These are phyloP conservation scores for Subacronicta megacephala DNA, from an alignment of 2,888 invertebrate species.

Conservation along the genomic window DNA sequence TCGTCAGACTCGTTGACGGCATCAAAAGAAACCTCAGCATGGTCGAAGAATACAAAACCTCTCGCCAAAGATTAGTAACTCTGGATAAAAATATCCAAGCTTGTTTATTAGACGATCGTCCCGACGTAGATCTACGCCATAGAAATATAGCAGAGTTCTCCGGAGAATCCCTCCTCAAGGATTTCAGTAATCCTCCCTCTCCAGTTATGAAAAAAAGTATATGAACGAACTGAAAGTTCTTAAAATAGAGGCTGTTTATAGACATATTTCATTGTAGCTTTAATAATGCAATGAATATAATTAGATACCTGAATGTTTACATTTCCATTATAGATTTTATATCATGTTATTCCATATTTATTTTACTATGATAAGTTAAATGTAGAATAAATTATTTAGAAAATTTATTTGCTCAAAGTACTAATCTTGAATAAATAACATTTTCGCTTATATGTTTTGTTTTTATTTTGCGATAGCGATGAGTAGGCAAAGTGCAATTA, in stretches of 20 bases:
- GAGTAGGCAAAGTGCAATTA: slow-evolving; percentile 1
- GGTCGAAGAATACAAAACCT: slow-evolving; percentile 82
- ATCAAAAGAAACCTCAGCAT: slow-evolving; percentile 83
- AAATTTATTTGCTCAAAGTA: slow-evolving; percentile 86
- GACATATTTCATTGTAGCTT: slow-evolving; percentile 65
- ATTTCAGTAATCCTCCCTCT: slow-evolving; percentile 77
- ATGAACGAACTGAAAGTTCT: slow-evolving; percentile 62
- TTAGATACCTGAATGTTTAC: slow-evolving; percentile 86
- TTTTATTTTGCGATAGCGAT: slow-evolving; percentile 5
- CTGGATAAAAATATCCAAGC: slow-evolving; percentile 84
- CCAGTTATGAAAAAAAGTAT: slow-evolving; percentile 79
- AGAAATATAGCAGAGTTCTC: slow-evolving; percentile 67
- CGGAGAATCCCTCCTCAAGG: slow-evolving; percentile 56
- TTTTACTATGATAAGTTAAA: slow-evolving; percentile 82
- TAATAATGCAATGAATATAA: slow-evolving; percentile 71
- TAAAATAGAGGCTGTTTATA: slow-evolving; percentile 73
- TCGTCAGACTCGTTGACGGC: slow-evolving; percentile 84
- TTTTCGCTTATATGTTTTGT: slow-evolving; percentile 64
- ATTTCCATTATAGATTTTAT: slow-evolving; percentile 89
- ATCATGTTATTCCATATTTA: slow-evolving; percentile 87
- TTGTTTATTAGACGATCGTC: slow-evolving; percentile 76
- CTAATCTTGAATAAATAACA: slow-evolving; percentile 78
- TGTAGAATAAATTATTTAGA: slow-evolving; percentile 81
- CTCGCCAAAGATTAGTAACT: slow-evolving; percentile 76
- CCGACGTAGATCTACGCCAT: slow-evolving; percentile 72